Base-by-base conservation (phyloP, 2,113 vertebrate species). In the Condylura cristata region DNA sequence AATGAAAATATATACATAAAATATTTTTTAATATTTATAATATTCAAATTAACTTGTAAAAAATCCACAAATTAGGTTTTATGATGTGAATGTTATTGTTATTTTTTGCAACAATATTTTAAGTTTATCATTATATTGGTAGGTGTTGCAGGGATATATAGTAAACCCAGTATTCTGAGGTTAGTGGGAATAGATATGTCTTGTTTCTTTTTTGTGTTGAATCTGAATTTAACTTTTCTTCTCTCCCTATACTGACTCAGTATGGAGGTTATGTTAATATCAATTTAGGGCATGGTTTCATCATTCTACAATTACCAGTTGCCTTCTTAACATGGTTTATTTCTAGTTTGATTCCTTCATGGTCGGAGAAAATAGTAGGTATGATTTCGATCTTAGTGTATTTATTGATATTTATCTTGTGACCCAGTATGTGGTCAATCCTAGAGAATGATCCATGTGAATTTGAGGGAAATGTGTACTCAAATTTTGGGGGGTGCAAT, bases 191-290 rank as follows among this genome's bases (percentile, higher is more conserved):
- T 80, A 17, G 7, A 41, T 75, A 58, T n/a, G 63, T 87, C 37
- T 87, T 93, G 0, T 91, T 93, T 75, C 5, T 70, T 96, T 86
- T 66, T 13, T 61, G 20, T 41, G n/a, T 80, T 75, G 51, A 75
- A 68, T 96, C 44, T 86, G 48, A 80, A 48, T 80, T 89, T 70
- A 71, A 44, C 44, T 26, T 90, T 75, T 61, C 16, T 17, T 89
- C 85, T 20, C 90, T 2, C 48, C 18, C 4, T 86, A 6, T 61
- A n/a, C n/a, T n/a, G n/a, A n/a, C n/a, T n/a, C n/a, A n/a, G n/a
- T n/a, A n/a, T 70, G 20, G 44, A 72, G 82, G 48, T 82, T 76
- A 24, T 72, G 24, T 91, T 89, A 93, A 44, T 4, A 60, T 6
- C 41, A 32, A 34, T 83, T 95, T 78, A 39, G 17, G 12, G 7